phyloP scores from a whole-genome alignment of 2,888 invertebrate species.

The Chirona hameri region DNA sequence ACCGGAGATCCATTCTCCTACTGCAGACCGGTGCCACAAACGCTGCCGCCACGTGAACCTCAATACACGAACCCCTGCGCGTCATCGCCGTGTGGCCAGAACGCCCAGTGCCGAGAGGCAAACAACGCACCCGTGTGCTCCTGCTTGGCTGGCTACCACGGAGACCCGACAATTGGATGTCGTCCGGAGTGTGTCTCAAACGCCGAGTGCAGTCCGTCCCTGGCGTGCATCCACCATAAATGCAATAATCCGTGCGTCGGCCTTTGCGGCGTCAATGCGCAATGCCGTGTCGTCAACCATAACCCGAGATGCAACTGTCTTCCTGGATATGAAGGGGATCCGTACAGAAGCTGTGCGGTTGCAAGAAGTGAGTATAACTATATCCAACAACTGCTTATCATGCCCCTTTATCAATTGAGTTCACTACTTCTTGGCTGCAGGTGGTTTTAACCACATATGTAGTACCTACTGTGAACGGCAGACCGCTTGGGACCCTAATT shows the following conservation, averaged over 20 bases:
- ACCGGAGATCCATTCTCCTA: too few relatives aligned
- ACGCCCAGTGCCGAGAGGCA: constrained; percentile 67
- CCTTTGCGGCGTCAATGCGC: constrained; percentile 52
- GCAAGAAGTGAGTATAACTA: constrained; percentile 1
- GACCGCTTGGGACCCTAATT: too few relatives aligned
- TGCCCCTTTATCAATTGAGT: too few relatives aligned
- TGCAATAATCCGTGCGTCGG: constrained; percentile 70
- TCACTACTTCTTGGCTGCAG: too few relatives aligned
- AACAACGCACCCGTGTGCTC: too few relatives aligned
- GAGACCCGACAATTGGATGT: constrained; percentile 66
- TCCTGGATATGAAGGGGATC: constrained; percentile 71
- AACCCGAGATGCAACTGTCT: constrained; percentile 68
- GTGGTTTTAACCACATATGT: too few relatives aligned
- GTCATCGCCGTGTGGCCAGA: constrained; percentile 81
- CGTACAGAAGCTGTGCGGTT: constrained; percentile 63
- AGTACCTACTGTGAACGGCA: too few relatives aligned
- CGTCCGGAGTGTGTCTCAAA: constrained; percentile 79
- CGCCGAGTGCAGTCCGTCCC: constrained; percentile 69
- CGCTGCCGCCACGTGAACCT: neutral
- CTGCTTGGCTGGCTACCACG: constrained; percentile 71
- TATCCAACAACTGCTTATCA: too few relatives aligned
- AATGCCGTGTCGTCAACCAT: constrained; percentile 70
- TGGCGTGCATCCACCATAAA: constrained; percentile 69
- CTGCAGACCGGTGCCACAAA: too few relatives aligned
- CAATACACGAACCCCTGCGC: constrained; percentile 60